A percentile compares a stretch with the other conserved stretches of the same genome.
These are phyloP conservation scores for Drosophila malerkotliana DNA, from an alignment of 1,140 invertebrate genomes.

Conservation along the genomic window DNA sequence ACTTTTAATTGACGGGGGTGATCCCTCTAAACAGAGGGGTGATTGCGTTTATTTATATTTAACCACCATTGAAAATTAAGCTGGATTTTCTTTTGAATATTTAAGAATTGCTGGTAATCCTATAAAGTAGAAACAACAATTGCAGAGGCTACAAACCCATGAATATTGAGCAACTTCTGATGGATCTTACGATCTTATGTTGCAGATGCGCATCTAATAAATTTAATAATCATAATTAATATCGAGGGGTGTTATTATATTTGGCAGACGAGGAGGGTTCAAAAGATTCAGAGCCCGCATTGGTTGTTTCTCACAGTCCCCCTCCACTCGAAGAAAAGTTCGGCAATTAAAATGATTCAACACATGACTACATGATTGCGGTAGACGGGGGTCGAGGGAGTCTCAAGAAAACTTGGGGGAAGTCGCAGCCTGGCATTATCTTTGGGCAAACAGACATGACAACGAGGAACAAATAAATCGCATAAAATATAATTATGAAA, in stretches of 20 bases:
- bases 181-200: conserved; percentile 2
- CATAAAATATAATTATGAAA: conserved; percentile 83
- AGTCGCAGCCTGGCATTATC: conserved; percentile 65
- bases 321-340: conserved; percentile 51
- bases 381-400: neutral
- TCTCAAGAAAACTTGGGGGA: conserved; percentile 19
- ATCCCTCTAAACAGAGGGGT: conserved; percentile 4
- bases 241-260: conserved; percentile 70
- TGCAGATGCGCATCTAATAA: conserved; percentile 68
- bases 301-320: conserved; percentile 4
- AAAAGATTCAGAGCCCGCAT: conserved; percentile 56
- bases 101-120: conserved; percentile 16
- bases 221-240: conserved; percentile 61
- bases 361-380: conserved; percentile 59
- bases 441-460: conserved; percentile 79
- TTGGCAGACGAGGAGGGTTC: conserved; percentile 45
- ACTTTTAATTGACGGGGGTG: conserved; percentile 40
- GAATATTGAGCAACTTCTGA: conserved; percentile 8
- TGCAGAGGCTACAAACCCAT: neutral
- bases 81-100: conserved; percentile 21
- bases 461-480: conserved; percentile 76
- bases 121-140: neutral
- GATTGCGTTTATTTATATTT: conserved; percentile 4
- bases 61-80: conserved; percentile 25
- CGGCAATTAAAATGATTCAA: conserved; percentile 69